Conservation (phyloP, 2,113 vertebrate species). For the Macquaria ambigua region DNA sequence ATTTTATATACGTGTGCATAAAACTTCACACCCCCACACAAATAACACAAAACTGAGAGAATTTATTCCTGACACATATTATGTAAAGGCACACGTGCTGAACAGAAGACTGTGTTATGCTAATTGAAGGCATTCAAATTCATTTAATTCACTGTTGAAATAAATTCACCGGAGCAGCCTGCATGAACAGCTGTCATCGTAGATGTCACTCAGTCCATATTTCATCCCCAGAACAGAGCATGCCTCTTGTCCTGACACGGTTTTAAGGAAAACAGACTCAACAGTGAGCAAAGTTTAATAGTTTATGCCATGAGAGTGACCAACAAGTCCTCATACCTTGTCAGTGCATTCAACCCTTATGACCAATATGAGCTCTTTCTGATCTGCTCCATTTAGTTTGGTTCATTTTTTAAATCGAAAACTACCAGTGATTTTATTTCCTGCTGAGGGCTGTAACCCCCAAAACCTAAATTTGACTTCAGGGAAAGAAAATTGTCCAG, state of each 20-base stretch:
- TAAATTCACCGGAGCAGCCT: conserved; percentile 69
- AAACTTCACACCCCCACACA: conserved; percentile 6
- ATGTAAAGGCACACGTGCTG: conserved; percentile 51
- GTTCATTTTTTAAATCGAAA: not conserved
- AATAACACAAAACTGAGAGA: conserved; percentile 34
- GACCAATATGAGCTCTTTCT: not conserved
- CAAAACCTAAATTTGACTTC: not conserved
- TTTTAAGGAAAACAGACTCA: conserved; percentile 9
- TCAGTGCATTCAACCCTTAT: too few relatives aligned
- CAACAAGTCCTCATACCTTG: not conserved
- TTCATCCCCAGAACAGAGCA: conserved; percentile 33
- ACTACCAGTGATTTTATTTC: not conserved
- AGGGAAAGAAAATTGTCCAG: not conserved
- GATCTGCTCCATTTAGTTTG: not conserved
- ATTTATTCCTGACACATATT: conserved; percentile 55
- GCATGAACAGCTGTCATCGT: conserved; percentile 66
- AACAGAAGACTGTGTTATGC: conserved; percentile 62
- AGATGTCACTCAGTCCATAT: conserved; percentile 62
- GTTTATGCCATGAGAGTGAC: not conserved
- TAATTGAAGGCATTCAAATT: conserved; percentile 69
- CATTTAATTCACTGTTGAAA: conserved; percentile 74
- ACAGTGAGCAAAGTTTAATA: conserved; percentile 9
- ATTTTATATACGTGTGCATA: not conserved
- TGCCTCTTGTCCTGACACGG: conserved; percentile 32
- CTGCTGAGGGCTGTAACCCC: not conserved